These are phyloP conservation scores for Euleptes europaea DNA, from an alignment of 2,113 vertebrate species.

Conservation along the genomic window DNA sequence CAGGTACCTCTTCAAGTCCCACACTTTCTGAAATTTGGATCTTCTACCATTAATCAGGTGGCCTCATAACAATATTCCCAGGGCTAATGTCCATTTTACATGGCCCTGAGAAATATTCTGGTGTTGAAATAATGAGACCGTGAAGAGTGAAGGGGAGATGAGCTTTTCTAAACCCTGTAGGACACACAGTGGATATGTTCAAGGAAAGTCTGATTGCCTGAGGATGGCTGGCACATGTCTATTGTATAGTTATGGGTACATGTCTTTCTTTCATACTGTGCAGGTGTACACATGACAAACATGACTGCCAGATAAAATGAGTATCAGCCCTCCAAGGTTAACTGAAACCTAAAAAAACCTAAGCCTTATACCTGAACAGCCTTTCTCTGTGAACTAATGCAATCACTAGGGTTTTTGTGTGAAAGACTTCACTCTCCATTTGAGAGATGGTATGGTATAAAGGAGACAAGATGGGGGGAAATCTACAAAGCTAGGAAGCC, in stretches of 20 bases:
- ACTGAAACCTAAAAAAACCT: neutral
- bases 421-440: neutral
- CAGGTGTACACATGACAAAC: neutral
- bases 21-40: neutral
- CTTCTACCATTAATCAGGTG: neutral
- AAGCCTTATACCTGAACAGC: neutral
- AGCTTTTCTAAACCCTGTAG: neutral
- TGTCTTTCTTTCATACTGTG: neutral
- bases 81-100: neutral
- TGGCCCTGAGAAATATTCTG: neutral
- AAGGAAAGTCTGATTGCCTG: neutral
- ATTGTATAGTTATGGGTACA: neutral
- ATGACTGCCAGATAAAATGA: neutral
- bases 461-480: neutral
- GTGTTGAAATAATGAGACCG: neutral
- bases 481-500: neutral
- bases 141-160: neutral
- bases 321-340: neutral
- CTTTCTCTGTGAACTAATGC: neutral
- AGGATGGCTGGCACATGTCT: neutral
- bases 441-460: neutral
- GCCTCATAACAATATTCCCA: neutral
- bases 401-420: neutral
- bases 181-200: neutral
- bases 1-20: fast-evolving